phyloP scores from a whole-genome alignment of 2,797 vertebrate species.

The Acipenser ruthenus region DNA sequence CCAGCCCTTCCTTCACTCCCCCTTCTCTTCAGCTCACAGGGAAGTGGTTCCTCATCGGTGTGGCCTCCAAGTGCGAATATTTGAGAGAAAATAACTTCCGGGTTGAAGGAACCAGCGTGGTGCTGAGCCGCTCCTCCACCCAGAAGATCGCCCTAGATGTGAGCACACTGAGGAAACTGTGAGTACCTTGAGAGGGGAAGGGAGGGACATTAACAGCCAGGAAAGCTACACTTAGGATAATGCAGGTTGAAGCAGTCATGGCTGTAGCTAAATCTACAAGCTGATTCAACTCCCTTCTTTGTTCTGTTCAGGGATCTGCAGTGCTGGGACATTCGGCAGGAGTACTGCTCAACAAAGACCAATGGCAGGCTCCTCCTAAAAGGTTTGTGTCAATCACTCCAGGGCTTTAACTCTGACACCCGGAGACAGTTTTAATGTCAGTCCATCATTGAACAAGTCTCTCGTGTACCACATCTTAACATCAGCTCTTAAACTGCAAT shows the following conservation, averaged over 20 bases:
- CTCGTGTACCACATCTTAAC: too few relatives aligned
- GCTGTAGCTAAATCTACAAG: not conserved
- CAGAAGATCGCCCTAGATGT: constrained; percentile 39
- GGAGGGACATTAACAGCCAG: too few relatives aligned
- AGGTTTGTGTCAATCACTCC: constrained; percentile 32
- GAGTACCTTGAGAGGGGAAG: constrained; percentile 38
- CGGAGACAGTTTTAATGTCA: not conserved
- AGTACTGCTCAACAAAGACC: constrained; percentile 39
- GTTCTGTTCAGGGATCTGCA: constrained; percentile 46
- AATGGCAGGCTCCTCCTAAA: constrained; percentile 40
- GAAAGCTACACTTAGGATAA: too few relatives aligned
- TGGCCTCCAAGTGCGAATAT: constrained; percentile 65
- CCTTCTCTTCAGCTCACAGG: constrained; percentile 64
- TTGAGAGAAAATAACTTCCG: constrained; percentile 63
- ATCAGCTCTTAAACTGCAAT: too few relatives aligned
- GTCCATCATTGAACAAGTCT: too few relatives aligned
- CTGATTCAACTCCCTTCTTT: not conserved
- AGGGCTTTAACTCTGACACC: not conserved
- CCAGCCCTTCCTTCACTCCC: too few relatives aligned
- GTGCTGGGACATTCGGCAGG: constrained; percentile 62
- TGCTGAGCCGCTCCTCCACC: not conserved
- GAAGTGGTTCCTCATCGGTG: constrained; percentile 70
- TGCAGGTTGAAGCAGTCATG: too few relatives aligned
- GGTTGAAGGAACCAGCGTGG: constrained; percentile 60
- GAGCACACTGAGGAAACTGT: constrained; percentile 72